These are phyloP conservation scores for Zaprionus africanus DNA, from an alignment of 1,140 invertebrate species.

Conservation along the genomic window DNA sequence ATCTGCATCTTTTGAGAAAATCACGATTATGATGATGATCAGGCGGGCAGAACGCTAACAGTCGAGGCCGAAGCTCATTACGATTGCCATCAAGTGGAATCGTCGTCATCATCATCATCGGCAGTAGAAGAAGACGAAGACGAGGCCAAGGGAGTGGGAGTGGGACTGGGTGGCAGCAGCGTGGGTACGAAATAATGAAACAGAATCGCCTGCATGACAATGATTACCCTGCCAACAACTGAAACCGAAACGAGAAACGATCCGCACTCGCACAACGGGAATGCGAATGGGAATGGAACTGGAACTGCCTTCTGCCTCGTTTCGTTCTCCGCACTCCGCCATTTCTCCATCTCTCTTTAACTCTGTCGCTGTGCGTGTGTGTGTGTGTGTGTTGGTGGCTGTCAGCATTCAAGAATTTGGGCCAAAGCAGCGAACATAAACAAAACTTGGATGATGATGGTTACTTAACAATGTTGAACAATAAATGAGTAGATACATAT, in stretches of 20 bases:
- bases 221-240: slow-evolving; percentile 59
- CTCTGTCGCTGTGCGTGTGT: neutral
- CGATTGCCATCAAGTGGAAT: slow-evolving; percentile 65
- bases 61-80: slow-evolving; percentile 67
- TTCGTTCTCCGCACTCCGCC: neutral
- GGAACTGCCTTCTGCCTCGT: slow-evolving; percentile 11
- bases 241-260: slow-evolving; percentile 42
- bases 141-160: neutral
- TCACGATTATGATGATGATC: slow-evolving; percentile 68
- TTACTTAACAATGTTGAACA: slow-evolving; percentile 77
- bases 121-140: slow-evolving; percentile 3
- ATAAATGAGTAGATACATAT: slow-evolving; percentile 46
- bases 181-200: slow-evolving; percentile 78
- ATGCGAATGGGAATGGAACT: slow-evolving; percentile 45
- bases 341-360: neutral
- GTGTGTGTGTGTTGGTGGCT: slow-evolving; percentile 34
- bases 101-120: slow-evolving; percentile 33
- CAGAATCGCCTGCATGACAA: slow-evolving; percentile 76
- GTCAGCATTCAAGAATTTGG: slow-evolving; percentile 75
- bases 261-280: slow-evolving; percentile 56
- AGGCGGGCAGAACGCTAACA: slow-evolving; percentile 58
- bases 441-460: slow-evolving; percentile 68
- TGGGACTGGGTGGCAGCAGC: slow-evolving; percentile 27
- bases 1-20: slow-evolving; percentile 67
- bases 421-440: slow-evolving; percentile 76